Percentiles rank a stretch among this genome's conserved stretches.
Conservation (phyloP, 2,888 invertebrate genomes). For the Mesochorus sp. region DNA sequence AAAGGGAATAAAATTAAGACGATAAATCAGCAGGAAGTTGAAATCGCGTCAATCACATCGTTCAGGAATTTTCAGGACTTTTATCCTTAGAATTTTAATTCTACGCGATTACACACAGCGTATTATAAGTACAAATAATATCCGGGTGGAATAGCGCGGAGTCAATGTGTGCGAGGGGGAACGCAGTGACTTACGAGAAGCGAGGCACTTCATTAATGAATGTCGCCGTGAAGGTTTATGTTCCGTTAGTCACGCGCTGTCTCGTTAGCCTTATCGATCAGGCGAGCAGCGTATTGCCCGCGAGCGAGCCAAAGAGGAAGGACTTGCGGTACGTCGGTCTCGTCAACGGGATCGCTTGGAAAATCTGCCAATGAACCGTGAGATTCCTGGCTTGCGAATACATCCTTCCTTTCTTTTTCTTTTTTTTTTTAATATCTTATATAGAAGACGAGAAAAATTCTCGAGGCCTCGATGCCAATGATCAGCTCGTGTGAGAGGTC, state of each 20-base stretch:
- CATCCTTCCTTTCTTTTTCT: constrained; percentile 25
- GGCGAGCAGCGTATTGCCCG: constrained; percentile 54
- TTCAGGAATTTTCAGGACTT: constrained; percentile 20
- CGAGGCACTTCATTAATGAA: constrained; percentile 69
- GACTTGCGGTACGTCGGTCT: constrained; percentile 63
- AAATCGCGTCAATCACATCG: too few relatives aligned
- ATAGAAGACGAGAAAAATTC: constrained; percentile 3
- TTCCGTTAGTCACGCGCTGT: constrained; percentile 63
- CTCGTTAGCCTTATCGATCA: constrained; percentile 71
- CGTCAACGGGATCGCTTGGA: constrained; percentile 53
- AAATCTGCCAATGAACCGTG: constrained; percentile 58
- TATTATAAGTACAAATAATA: constrained; percentile 10
- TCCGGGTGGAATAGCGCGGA: neutral
- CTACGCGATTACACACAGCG: too few relatives aligned
- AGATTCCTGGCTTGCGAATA: constrained; percentile 41
- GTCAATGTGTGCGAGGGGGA: constrained; percentile 29
- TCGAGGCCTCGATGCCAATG: constrained; percentile 16
- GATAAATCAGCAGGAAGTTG: too few relatives aligned
- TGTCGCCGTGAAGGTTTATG: constrained; percentile 68
- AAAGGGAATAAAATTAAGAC: too few relatives aligned
- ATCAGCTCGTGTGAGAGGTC: constrained; percentile 24
- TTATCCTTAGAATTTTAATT: constrained; percentile 2
- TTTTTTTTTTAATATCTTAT: constrained; percentile 21
- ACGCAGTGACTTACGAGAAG: constrained; percentile 52
- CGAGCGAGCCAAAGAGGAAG: constrained; percentile 49